Conservation (phyloP, 2,888 invertebrate genomes). For the Heliothis peltigera region DNA sequence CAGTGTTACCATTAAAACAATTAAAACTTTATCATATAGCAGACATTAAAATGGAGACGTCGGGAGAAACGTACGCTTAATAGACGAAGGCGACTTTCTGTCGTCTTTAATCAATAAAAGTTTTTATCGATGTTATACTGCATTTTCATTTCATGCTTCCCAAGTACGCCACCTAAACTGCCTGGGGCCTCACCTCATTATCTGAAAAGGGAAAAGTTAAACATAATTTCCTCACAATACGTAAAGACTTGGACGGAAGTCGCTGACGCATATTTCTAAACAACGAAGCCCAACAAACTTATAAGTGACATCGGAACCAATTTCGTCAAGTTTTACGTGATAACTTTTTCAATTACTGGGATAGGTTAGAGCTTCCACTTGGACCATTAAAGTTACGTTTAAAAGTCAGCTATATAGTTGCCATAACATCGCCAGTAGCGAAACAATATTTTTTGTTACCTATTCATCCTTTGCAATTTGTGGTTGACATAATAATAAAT, state of each 20-base stretch:
- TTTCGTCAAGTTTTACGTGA: slow-evolving; percentile 71
- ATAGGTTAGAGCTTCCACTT: slow-evolving; percentile 60
- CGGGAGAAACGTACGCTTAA: slow-evolving; percentile 89
- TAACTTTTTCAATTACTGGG: slow-evolving; percentile 78
- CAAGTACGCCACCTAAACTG: background rate
- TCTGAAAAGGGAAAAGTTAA: slow-evolving; percentile 27
- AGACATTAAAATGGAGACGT: slow-evolving; percentile 81
- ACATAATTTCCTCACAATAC: slow-evolving; percentile 33
- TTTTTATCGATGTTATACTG: slow-evolving; percentile 88
- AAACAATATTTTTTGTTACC: slow-evolving; percentile 44
- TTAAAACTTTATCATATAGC: slow-evolving; percentile 85
- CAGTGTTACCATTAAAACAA: slow-evolving; percentile 82
- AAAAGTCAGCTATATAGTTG: slow-evolving; percentile 53
- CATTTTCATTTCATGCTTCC: slow-evolving; percentile 68
- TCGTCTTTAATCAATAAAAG: slow-evolving; percentile 88
- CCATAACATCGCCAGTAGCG: slow-evolving; percentile 41
- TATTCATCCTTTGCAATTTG: slow-evolving; percentile 44
- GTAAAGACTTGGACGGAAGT: slow-evolving; percentile 24
- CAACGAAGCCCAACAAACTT: slow-evolving; percentile 64
- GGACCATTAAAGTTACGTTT: slow-evolving; percentile 56
- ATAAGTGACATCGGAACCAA: slow-evolving; percentile 71
- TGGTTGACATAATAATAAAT: slow-evolving; percentile 18
- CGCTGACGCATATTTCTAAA: slow-evolving; percentile 55
- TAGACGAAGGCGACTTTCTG: slow-evolving; percentile 82
- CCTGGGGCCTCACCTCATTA: slow-evolving; percentile 4